Percentiles rank a stretch among this genome's conserved stretches.
Conservation (phyloP, 2,888 invertebrate species). For the Rhyacophila evoluta region DNA sequence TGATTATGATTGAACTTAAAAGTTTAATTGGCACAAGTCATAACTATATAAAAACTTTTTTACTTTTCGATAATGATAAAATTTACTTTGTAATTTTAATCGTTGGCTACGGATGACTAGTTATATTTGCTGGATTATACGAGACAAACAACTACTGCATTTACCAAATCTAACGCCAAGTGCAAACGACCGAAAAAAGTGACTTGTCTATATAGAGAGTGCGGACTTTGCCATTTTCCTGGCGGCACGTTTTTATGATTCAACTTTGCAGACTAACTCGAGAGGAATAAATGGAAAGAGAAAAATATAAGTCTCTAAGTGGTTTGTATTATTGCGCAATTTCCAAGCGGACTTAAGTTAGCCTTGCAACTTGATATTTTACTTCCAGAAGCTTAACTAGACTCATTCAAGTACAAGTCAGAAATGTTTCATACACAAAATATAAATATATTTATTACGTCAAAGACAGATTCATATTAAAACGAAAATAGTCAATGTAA, state of each 20-base stretch:
- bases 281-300: conserved; percentile 2
- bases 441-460: too few relatives aligned
- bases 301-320: background rate
- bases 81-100: too few relatives aligned
- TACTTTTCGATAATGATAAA: too few relatives aligned
- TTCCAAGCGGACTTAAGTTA: background rate
- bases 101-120: too few relatives aligned
- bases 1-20: too few relatives aligned
- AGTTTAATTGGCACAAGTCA: too few relatives aligned
- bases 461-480: too few relatives aligned
- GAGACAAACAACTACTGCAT: background rate
- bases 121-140: background rate
- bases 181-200: conserved; percentile 29
- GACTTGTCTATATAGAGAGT: conserved; percentile 27
- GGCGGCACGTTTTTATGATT: conserved; percentile 28
- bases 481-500: too few relatives aligned
- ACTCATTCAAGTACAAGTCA: too few relatives aligned
- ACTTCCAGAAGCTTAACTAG: too few relatives aligned
- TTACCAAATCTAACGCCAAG: conserved; percentile 22
- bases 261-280: conserved; percentile 10
- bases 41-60: too few relatives aligned
- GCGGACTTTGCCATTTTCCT: conserved; percentile 26
- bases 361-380: background rate
- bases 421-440: too few relatives aligned
- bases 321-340: conserved; percentile 7